phyloP scores from a whole-genome alignment of 1,140 invertebrate species.

The Theocolax elegans region DNA sequence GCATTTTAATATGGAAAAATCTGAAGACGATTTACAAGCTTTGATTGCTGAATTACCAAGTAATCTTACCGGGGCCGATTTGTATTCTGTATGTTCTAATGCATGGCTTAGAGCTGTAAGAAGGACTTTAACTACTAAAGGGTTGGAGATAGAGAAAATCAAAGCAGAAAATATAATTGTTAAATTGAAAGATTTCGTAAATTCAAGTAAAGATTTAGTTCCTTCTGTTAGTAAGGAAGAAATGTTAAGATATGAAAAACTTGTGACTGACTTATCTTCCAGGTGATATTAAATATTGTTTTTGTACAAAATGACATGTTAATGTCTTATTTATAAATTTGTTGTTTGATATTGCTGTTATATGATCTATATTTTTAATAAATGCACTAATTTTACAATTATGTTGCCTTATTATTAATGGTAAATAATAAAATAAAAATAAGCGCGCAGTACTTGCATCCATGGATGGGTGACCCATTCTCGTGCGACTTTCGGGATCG shows the following conservation, averaged over 20 bases:
- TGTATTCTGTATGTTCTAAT: conserved; percentile 82
- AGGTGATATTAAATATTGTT: background rate
- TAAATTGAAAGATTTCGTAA: conserved; percentile 67
- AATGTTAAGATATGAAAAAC: conserved; percentile 69
- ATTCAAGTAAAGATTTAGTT: conserved; percentile 67
- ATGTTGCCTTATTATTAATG: too few species aligned
- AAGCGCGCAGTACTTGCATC: too few species aligned
- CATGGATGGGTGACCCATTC: too few species aligned
- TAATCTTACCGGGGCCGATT: conserved; percentile 85
- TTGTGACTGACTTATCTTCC: conserved; percentile 57
- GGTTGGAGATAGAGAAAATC: conserved; percentile 46
- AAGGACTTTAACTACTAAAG: conserved; percentile 66
- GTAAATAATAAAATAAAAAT: too few species aligned
- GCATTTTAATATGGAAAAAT: conserved; percentile 65
- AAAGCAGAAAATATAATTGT: conserved; percentile 65
- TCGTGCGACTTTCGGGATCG: too few species aligned
- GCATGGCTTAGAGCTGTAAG: conserved; percentile 79
- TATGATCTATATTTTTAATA: too few species aligned
- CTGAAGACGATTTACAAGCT: conserved; percentile 65
- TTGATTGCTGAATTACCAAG: conserved; percentile 73
- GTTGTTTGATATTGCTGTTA: too few species aligned
- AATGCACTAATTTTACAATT: too few species aligned
- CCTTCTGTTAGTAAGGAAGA: conserved; percentile 72
- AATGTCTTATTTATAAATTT: too few species aligned
- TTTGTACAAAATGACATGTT: background rate